Evolutionary conservation across 2,113 vertebrate species (phyloP), one percentile per base, ranked within the genome.

Genomic region (Urocitellus parryii): DNA sequence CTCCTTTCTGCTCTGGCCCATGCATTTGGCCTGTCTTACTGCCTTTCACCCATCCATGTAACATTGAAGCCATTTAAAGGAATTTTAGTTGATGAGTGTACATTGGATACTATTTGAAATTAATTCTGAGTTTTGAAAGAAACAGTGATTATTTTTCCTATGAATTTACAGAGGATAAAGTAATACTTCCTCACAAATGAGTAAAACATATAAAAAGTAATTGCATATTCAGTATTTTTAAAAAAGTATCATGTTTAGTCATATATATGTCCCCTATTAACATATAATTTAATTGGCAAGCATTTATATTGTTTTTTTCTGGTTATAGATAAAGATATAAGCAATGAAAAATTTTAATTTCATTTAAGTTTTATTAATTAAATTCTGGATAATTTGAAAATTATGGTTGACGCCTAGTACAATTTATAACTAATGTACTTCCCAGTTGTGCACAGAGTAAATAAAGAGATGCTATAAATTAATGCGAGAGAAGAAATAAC

Each of bases 91-190:
- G 22, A 25, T 22, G 37, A 82, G 25, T 77, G 7, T 72, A 20
- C 76, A 13, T 67, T 87, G 20, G 51, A 48, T 87, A 91, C 74
- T 78, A 68, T 24, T 70, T 91, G 61, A 88, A 91, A 96, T 77
- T 63, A 42, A 58, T 82, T 76, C 27, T 80, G 11, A 96, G 81
- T 87, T 76, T 61, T 73, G 13, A 87, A 90, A 45, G 65, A 70
- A 79, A 39, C 90, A 32, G 6, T 53, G 2, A 79, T 84, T 77
- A 12, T 68, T 37, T 25, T 70, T 16, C 18, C 17, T 72, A 4
- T 56, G 63, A 34, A 6, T 83, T 88, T 61, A 61, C 4, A 70
- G 2, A 70, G 22, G 14, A 7, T 91, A 70, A 91, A 72, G 29
- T 56, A 72, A 6, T 34, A 88, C 8, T 45, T 63, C 58, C 86